A percentile compares a stretch with the other conserved stretches of the same genome.
phyloP scores from a whole-genome alignment of 2,797 vertebrate genomes.

The Alca torda region DNA sequence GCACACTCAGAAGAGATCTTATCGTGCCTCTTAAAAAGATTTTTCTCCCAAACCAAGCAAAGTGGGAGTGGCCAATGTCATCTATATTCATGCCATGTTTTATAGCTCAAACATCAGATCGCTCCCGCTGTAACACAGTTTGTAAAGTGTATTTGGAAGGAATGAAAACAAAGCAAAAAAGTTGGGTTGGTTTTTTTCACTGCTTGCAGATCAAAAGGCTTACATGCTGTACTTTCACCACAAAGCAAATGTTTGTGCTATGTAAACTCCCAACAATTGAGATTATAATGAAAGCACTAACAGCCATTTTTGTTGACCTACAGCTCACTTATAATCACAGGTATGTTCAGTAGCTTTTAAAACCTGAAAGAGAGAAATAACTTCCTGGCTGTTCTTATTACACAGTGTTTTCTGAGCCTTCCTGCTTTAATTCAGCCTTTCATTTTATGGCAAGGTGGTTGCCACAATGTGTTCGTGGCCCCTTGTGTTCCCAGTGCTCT shows the following conservation, averaged over 20 bases:
- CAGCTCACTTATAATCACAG: conserved; percentile 56
- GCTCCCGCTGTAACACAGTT: not conserved
- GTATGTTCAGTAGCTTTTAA: conserved; percentile 59
- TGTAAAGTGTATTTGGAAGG: conserved; percentile 25
- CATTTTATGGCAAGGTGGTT: not conserved
- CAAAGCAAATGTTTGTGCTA: conserved; percentile 68
- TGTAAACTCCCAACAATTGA: conserved; percentile 62
- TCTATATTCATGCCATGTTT: conserved; percentile 45
- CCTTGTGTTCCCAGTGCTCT: not conserved
- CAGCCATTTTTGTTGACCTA: conserved; percentile 63
- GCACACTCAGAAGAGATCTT: conserved; percentile 34
- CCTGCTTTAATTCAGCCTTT: not conserved
- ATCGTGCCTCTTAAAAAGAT: not conserved
- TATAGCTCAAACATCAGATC: conserved; percentile 43
- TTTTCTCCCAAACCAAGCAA: conserved; percentile 2
- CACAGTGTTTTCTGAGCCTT: not conserved
- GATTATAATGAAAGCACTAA: conserved; percentile 63
- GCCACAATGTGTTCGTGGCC: not conserved
- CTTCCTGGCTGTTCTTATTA: not conserved
- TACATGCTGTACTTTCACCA: conserved; percentile 39
- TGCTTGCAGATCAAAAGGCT: conserved; percentile 54
- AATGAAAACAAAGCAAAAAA: conserved; percentile 57
- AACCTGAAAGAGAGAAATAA: conserved; percentile 15
- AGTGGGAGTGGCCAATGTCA: conserved; percentile 33
- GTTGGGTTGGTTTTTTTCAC: not conserved